Evolutionary conservation across 2,113 vertebrate species (phyloP).

Genomic region (Oryctolagus cuniculus): mOryCun1.1 NC_091436.1:151055001-151055500

Average conservation of each 20-base stretch:
- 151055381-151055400: no score
- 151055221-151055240: not conserved
- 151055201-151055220: constrained; percentile 33
- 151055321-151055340: no score
- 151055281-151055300: no score
- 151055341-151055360: no score
- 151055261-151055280: not conserved
- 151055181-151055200: not conserved
- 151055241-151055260: not conserved
- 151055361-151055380: no score
- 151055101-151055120: not conserved
- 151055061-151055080: not conserved
- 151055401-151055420: no score
- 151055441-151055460: not conserved
- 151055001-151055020: not conserved
- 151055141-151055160: not conserved
- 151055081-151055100: not conserved
- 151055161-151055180: not conserved
- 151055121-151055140: not conserved
- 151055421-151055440: constrained; percentile 27
- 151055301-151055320: no score
- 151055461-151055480: not conserved
- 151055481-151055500: not conserved
- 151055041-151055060: not conserved
- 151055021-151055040: not conserved